phyloP scores from a whole-genome alignment of 1,140 invertebrate species.

The Nixonia krombeini region DNA sequence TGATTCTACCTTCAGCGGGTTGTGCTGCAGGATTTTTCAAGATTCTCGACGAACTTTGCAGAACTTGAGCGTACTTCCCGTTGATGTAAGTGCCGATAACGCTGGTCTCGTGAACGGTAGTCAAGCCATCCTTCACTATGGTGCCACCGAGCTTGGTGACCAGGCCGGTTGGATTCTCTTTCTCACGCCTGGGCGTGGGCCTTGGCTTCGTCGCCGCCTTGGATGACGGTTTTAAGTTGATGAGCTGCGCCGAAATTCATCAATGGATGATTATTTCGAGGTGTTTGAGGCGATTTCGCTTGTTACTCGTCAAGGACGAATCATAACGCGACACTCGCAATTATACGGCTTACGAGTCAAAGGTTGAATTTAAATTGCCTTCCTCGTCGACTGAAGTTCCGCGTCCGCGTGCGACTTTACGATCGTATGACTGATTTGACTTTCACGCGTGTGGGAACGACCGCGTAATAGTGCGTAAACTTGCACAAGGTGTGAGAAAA shows the following conservation, averaged over 20 bases:
- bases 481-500: no score
- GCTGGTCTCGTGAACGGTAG: slow-evolving; percentile 88
- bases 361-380: slow-evolving; percentile 19
- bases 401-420: slow-evolving; percentile 24
- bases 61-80: slow-evolving; percentile 87
- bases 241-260: slow-evolving; percentile 55
- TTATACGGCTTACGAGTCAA: slow-evolving; percentile 13
- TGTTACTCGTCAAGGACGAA: not conserved
- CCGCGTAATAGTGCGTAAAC: slow-evolving; percentile 9
- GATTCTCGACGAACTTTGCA: slow-evolving; percentile 80
- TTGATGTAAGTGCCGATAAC: slow-evolving; percentile 90
- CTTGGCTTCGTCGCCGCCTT: slow-evolving; percentile 58
- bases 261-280: slow-evolving; percentile 4
- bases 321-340: not conserved
- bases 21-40: slow-evolving; percentile 49
- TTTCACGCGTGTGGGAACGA: slow-evolving; percentile 18
- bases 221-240: slow-evolving; percentile 68
- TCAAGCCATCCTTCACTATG: slow-evolving; percentile 84
- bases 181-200: slow-evolving; percentile 66
- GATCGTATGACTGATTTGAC: slow-evolving; percentile 16
- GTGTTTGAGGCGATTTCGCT: no score
- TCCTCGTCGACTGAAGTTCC: slow-evolving; percentile 24
- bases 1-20: slow-evolving; percentile 71
- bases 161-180: slow-evolving; percentile 81
- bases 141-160: slow-evolving; percentile 87